phyloP scores from a whole-genome alignment of 2,797 vertebrate genomes.

The Labeo calbasu region DNA sequence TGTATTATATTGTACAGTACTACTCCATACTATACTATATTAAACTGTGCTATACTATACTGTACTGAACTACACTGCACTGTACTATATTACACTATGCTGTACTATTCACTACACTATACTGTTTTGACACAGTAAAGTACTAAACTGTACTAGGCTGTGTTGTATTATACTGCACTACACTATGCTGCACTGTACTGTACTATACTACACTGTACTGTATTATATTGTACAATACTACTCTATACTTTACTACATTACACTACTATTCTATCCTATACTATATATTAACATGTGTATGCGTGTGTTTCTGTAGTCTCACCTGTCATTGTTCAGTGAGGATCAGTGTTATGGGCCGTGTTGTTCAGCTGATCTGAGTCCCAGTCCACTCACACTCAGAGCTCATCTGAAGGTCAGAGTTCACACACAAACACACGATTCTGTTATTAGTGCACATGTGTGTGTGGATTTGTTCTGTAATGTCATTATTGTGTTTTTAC shows the following conservation, averaged over 20 bases:
- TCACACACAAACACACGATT: constrained; percentile 15
- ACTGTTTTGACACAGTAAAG: no score
- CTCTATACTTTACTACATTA: background rate
- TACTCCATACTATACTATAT: no score
- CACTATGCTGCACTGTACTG: background rate
- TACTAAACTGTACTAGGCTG: no score
- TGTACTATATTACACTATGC: no score
- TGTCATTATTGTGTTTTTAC: constrained; percentile 45
- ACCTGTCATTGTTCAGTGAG: constrained; percentile 78
- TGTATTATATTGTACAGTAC: no score
- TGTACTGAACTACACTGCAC: no score
- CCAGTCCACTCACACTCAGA: constrained; percentile 53
- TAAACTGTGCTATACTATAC: no score
- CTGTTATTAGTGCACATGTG: background rate
- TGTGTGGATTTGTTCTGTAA: background rate
- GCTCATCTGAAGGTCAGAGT: constrained; percentile 69
- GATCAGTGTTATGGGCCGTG: constrained; percentile 81
- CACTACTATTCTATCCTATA: no score
- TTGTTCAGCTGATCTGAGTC: constrained; percentile 74
- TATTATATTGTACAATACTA: accelerated
- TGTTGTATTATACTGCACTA: accelerated
- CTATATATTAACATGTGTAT: constrained; percentile 10
- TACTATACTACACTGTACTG: background rate
- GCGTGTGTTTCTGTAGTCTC: constrained; percentile 67
- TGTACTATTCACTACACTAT: no score